These are phyloP conservation scores for Onychorhynchus coronatus DNA, from an alignment of 2,113 vertebrate genomes.

Conservation along the genomic window DNA sequence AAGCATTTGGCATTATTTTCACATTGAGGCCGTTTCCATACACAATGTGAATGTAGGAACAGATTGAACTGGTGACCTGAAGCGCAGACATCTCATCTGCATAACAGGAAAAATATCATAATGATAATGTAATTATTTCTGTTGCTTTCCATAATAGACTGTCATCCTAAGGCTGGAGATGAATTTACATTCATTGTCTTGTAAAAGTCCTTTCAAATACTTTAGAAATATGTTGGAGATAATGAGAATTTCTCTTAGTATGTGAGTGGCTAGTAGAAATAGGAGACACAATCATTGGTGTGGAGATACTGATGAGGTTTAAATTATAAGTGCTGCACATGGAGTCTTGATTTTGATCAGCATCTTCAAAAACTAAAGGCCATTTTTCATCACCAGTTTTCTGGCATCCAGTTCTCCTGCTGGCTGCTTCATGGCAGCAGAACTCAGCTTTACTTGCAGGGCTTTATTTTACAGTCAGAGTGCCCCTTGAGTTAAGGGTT, in stretches of 20 bases:
- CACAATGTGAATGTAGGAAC: not conserved
- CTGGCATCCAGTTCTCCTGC: not conserved
- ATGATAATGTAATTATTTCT: conserved; percentile 5
- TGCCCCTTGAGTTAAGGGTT: not conserved
- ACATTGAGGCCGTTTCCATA: not conserved
- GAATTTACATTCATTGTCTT: not conserved
- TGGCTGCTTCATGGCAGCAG: not conserved
- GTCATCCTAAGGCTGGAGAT: not conserved
- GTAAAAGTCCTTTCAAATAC: not conserved
- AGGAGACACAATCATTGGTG: not conserved
- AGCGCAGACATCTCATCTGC: not conserved
- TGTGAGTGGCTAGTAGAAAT: not conserved
- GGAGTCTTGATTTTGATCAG: not conserved
- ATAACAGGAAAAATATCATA: not conserved
- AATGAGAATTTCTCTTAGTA: not conserved
- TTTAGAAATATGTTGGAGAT: not conserved
- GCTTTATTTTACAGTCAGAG: not conserved
- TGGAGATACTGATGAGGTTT: not conserved
- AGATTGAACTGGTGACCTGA: not conserved
- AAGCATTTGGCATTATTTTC: not conserved
- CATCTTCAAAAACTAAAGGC: not conserved
- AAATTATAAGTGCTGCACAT: not conserved
- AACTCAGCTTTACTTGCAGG: not conserved
- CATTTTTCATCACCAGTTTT: not conserved
- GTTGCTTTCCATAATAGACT: not conserved